phyloP scores from a whole-genome alignment of 2,113 vertebrate genomes.

The cattle (Bos taurus) region ARS-UCD2.0 NC_037333.1:52545501-52546000 shows the following conservation, averaged over 20 bases:
- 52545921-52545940: neutral
- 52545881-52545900: neutral
- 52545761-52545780: neutral
- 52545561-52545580: neutral
- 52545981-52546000: rapidly evolving
- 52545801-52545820: neutral
- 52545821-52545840: neutral
- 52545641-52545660: neutral
- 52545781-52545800: neutral
- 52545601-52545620: neutral
- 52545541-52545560: neutral
- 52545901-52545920: neutral
- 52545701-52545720: neutral
- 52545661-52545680: neutral
- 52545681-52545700: neutral
- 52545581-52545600: neutral
- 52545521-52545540: neutral
- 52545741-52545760: neutral
- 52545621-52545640: neutral
- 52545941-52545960: neutral
- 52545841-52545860: neutral
- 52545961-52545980: neutral
- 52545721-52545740: neutral
- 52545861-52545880: neutral
- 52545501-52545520: neutral